Evolutionary conservation across 2,113 vertebrate species (phyloP), one percentile per base, ranked within the genome.

Genomic region (Silurus glanis): DNA sequence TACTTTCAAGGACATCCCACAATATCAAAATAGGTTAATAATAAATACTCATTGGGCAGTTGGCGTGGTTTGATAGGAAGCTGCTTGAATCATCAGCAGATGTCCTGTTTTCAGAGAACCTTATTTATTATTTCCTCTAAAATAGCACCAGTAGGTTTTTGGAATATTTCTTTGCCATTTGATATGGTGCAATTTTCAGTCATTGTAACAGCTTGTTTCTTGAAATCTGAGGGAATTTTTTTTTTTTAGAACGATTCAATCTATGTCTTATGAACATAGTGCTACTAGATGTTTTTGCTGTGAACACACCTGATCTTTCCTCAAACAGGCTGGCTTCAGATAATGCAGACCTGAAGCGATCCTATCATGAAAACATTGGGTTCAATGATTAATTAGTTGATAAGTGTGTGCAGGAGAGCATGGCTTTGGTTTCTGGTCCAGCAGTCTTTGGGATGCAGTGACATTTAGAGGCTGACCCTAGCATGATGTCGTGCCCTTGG

Each of bases 311-410:
- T 79, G 47, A 87, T 67, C 59, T 28, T 76, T 59, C 62, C 61
- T 61, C 53, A 80, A 84, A 71, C 75, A 61, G 45, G 25, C 76
- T 13, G 19, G 6, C 62, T 64, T 71, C 80, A 71, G 80, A 69
- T 86, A 69, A 71, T 23, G 59, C 23, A 79, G 51, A 47, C 23
- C 23, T 23, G 64, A 72, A 64, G 47, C 55, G 10, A 37, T 56
- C 74, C 37, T 28, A n/a, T 85, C 67, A 81, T 14, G 72, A 74
- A 37, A 66, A 62, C 28, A 2, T 45, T 23, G 1, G 71, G n/a
- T 62, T 62, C 6, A 14, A 8, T 13, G 25, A 74, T 74, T 71
- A 72, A 86, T 59, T 55, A 75, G 53, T 59, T 55, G 53, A 51
- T 21, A 9, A 25, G 47, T 45, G 51, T 25, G 17, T 61, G 16